Conservation (phyloP, 2,888 invertebrate species). For the Hypomecis punctinalis region DNA sequence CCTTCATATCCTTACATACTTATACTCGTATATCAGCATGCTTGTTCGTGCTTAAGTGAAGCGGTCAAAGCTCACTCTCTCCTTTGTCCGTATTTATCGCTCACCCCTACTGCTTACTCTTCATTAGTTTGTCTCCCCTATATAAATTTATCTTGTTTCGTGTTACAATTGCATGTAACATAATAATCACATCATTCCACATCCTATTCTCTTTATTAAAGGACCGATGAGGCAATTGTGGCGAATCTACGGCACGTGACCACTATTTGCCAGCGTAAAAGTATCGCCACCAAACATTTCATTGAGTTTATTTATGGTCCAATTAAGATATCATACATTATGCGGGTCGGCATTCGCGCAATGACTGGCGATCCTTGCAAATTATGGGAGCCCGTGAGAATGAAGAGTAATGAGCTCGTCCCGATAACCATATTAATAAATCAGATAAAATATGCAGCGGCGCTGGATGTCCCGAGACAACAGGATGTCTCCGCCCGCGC, state of each 20-base stretch:
- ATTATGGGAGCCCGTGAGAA: constrained; percentile 39
- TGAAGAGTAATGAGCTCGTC: constrained; percentile 32
- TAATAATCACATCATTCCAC: constrained; percentile 78
- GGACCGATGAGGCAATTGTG: constrained; percentile 72
- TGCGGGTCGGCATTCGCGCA: constrained; percentile 64
- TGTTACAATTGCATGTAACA: constrained; percentile 64
- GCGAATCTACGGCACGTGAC: constrained; percentile 80
- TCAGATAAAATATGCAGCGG: constrained; percentile 13
- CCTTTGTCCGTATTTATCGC: constrained; percentile 13
- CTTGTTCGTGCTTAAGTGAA: neutral
- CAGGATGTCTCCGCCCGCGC: constrained; percentile 39
- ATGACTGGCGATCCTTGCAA: constrained; percentile 41
- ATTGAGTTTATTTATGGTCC: constrained; percentile 74
- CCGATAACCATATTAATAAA: constrained; percentile 10
- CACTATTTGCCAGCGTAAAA: constrained; percentile 75
- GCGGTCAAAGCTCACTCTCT: constrained; percentile 7
- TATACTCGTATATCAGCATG: neutral
- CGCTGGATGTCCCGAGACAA: constrained; percentile 28
- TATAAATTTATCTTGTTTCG: constrained; percentile 51
- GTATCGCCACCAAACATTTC: constrained; percentile 70
- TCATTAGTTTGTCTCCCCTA: constrained; percentile 30
- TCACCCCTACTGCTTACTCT: constrained; percentile 26
- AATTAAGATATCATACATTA: constrained; percentile 76
- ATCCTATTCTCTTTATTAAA: constrained; percentile 65
- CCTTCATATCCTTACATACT: constrained; percentile 13